Evolutionary conservation across 2,113 vertebrate species (phyloP).

Genomic region (Prinia subflava): DNA sequence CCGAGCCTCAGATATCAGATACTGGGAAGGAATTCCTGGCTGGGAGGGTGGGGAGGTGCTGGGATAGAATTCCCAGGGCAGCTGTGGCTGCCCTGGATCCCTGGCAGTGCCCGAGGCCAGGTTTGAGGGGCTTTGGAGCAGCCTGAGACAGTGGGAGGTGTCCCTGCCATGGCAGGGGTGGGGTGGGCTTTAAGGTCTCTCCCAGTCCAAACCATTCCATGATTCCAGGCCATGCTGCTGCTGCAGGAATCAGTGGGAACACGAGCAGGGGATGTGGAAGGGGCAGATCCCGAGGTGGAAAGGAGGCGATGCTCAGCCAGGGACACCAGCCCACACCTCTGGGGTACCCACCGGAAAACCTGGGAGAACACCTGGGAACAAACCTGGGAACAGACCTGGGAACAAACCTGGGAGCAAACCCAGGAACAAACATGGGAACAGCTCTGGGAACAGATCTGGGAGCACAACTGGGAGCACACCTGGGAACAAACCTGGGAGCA

Average conservation of each 20-base stretch:
- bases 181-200: neutral
- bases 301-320: neutral
- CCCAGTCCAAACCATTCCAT: neutral
- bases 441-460: neutral
- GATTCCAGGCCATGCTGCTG: neutral
- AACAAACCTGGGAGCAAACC: rapidly evolving
- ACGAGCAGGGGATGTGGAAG: neutral
- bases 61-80: neutral
- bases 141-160: neutral
- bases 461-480: neutral
- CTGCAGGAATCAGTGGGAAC: neutral
- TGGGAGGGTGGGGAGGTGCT: neutral
- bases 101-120: neutral
- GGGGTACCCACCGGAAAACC: neutral
- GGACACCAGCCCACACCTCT: neutral
- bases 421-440: rapidly evolving
- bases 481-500: neutral
- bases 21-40: neutral
- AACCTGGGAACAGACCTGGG: neutral
- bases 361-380: neutral
- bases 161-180: neutral
- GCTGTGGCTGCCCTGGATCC: neutral
- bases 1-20: neutral
- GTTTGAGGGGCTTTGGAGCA: neutral
- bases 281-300: neutral